Base-by-base conservation (phyloP, 2,888 invertebrate genomes). In the Scaptomyza caliginosa region DNA sequence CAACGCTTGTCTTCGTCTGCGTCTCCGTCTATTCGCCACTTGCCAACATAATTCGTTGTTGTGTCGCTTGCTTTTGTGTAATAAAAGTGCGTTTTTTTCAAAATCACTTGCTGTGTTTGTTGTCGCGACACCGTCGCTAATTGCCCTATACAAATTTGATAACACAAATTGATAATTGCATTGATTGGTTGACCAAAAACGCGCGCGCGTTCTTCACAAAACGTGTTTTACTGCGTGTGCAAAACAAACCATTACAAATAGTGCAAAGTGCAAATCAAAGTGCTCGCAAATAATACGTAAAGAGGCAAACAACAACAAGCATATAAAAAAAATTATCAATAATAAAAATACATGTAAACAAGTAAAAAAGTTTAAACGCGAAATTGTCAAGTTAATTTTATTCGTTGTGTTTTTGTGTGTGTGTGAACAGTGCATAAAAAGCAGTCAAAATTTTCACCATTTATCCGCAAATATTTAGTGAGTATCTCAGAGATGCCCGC, bases 401-500 rank as follows among this genome's bases (percentile, higher is more conserved):
- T 80, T 67, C 56, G 60, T 69, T 71, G 63, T 28, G n/a, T n/a
- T 54, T 58, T 49, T 30, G 39, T 79, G 65, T 56, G 58, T 58
- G 56, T 71, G 74, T 59, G 73, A 68, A 42, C 42, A 57, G 82
- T 81, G 67, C 69, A 75, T 81, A 69, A 73, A 73, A 78, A 69
- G 68, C 74, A 73, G 74, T 81, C 88, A 89, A 89, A 86, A 89
- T 88, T 88, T 89, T 89, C 88, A 88, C 89, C 89, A 88, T 88
- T 89, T 89, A 83, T 89, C 89, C 89, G 75, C 89, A 89, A 87
- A 88, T 89, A 79, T 90, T 86, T 88, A 88, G 89, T 89, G 77
- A 89, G 89, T 89, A 90, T 76, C 72, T 74, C 74, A 49, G 55
- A 82, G 76, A 74, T 76, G 79, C 51, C 84, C 65, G 45, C 66